Base-by-base conservation (phyloP, 2,113 vertebrate species). In the Cranoglanis bouderius region DNA sequence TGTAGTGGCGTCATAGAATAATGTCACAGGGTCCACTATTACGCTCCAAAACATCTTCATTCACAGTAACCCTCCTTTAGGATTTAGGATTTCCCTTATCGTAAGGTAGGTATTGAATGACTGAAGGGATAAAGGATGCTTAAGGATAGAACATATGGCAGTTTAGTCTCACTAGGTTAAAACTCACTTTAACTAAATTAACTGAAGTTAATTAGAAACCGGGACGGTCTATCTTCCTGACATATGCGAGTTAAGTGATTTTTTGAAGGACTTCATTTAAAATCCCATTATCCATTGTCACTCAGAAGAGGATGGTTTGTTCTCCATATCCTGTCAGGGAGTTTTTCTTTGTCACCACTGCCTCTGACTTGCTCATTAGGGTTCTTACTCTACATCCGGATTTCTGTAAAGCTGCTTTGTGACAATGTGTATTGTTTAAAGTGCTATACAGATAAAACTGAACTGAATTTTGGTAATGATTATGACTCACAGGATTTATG, bases 61-160 rank as follows among this genome's bases (percentile, higher is more conserved):
- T 32, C n/a, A 53, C 29, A 19, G 13, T 32, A 32, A 32, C 13
- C 10, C 24, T 77, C 26, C 43, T 29, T 49, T 13, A 51, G 75
- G 75, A 26, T 75, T 26, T 43, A 43, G 21, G 38, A 51, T 78
- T 29, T 49, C 24, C 26, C 5, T 49, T 51, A 78, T 78, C 1
- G 26, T 78, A 18, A 78, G 43, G 43, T 14, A n/a, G 43, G 4
- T 78, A 49, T 2, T 78, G 75, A 29, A 49, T 32, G 26, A 14
- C 75, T 78, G 13, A 78, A 26, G 43, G 26, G 75, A 78, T 78
- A 51, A 78, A n/a, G 26, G 43, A 49, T 49, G 75, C 75, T 78
- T 51, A 51, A 78, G 75, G 46, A 78, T n/a, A n/a, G n/a, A 78
- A n/a, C 75, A 53, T 80, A 80, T 53, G 77, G 77, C 43, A 8